Conservation (phyloP, 2,888 invertebrate genomes). For the Synanthedon formicaeformis region DNA sequence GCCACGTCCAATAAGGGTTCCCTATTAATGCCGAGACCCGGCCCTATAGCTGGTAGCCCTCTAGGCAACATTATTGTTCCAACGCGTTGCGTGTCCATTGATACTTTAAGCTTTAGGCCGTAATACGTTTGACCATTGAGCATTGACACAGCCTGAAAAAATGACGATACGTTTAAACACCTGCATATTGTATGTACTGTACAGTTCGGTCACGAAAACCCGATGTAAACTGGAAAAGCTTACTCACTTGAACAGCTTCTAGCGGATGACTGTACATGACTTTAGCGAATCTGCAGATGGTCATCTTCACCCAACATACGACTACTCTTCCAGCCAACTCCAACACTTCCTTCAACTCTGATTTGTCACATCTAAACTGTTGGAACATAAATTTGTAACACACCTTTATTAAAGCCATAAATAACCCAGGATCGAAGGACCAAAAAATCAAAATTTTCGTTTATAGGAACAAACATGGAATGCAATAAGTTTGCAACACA, state of each 20-base stretch:
- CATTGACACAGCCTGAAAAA: slow-evolving; percentile 53
- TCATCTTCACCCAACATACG: slow-evolving; percentile 22
- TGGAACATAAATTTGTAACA: background rate
- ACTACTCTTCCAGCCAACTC: slow-evolving; percentile 45
- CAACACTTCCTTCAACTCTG: slow-evolving; percentile 36
- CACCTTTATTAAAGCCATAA: too few relatives aligned
- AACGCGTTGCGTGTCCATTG: slow-evolving; percentile 20
- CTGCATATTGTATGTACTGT: too few relatives aligned
- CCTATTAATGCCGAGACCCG: slow-evolving; percentile 36
- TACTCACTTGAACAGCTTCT: slow-evolving; percentile 50
- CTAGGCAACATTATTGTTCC: slow-evolving; percentile 31
- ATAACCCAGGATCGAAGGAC: too few relatives aligned
- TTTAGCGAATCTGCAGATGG: slow-evolving; percentile 23
- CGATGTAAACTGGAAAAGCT: too few relatives aligned
- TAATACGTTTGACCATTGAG: slow-evolving; percentile 36
- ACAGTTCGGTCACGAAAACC: too few relatives aligned
- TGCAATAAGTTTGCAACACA: too few relatives aligned
- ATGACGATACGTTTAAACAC: background rate
- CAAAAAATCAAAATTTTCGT: too few relatives aligned
- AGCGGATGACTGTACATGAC: slow-evolving; percentile 50
- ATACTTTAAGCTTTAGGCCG: slow-evolving; percentile 29
- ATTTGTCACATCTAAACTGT: slow-evolving; percentile 46
- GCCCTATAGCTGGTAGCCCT: slow-evolving; percentile 33
- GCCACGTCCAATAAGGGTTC: slow-evolving; percentile 32
- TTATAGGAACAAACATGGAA: too few relatives aligned